These are phyloP conservation scores for Zeuzera pyrina DNA, from an alignment of 2,888 invertebrate species.

Conservation along the genomic window DNA sequence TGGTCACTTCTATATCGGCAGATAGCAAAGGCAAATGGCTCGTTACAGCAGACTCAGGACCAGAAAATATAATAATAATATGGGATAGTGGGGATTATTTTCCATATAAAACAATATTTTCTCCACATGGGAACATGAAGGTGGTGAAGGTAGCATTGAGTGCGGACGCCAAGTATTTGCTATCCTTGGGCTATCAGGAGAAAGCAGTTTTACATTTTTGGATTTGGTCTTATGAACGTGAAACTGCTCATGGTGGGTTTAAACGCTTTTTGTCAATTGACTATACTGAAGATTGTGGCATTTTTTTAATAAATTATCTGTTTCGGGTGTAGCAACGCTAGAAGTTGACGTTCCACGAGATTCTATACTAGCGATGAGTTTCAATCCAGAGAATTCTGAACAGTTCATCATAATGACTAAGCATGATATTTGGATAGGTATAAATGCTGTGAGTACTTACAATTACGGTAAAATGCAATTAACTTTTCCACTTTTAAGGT, in stretches of 20 bases:
- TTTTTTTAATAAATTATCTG: not conserved
- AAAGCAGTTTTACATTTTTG: conserved; percentile 69
- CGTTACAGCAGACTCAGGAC: conserved; percentile 71
- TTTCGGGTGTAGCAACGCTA: conserved; percentile 26
- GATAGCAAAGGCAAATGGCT: conserved; percentile 71
- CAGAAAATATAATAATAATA: conserved; percentile 70
- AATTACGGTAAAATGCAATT: too few species aligned
- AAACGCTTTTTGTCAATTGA: not conserved
- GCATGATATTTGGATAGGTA: conserved; percentile 45
- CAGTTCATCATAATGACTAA: conserved; percentile 50
- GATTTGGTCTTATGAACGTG: conserved; percentile 73
- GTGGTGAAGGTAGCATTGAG: conserved; percentile 63
- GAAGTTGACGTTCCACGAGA: conserved; percentile 28
- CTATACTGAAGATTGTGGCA: not conserved
- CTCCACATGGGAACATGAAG: conserved; percentile 54
- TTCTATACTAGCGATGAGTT: conserved; percentile 36
- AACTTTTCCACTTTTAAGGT: too few species aligned
- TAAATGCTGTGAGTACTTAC: conserved; percentile 39
- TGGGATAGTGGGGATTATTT: conserved; percentile 69
- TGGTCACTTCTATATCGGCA: conserved; percentile 58
- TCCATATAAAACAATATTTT: conserved; percentile 69
- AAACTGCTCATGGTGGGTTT: conserved; percentile 66
- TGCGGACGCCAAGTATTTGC: conserved; percentile 70
- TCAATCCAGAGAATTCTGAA: conserved; percentile 41
- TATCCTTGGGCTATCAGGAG: conserved; percentile 65